Conservation (phyloP, 2,113 vertebrate species). For the Triplophysa rosa region DNA sequence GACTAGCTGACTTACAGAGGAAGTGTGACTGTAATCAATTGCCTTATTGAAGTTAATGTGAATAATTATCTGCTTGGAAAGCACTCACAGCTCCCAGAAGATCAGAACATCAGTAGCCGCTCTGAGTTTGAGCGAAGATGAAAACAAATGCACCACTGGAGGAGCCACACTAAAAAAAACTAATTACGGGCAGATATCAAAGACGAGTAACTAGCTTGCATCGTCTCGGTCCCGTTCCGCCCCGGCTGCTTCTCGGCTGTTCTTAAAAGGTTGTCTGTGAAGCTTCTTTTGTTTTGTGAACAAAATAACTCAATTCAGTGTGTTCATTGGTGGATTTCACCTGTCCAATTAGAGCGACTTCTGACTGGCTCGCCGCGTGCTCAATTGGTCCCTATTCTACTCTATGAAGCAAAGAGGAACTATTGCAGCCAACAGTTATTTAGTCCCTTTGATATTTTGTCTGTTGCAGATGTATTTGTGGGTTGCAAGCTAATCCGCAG, state of each 20-base stretch:
- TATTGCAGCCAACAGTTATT: too few species aligned
- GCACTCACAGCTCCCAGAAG: slow-evolving; percentile 9
- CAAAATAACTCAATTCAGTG: background rate
- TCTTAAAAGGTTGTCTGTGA: slow-evolving; percentile 23
- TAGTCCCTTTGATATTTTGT: slow-evolving; percentile 9
- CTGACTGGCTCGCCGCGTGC: background rate
- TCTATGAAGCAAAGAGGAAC: background rate
- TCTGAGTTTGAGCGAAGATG: slow-evolving; percentile 19
- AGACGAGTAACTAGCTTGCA: slow-evolving; percentile 1
- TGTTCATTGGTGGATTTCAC: background rate
- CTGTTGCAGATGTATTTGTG: slow-evolving; percentile 1
- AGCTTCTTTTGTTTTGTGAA: slow-evolving; percentile 40
- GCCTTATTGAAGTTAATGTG: slow-evolving; percentile 41
- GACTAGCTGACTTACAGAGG: slow-evolving; percentile 3
- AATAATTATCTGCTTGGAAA: slow-evolving; percentile 39
- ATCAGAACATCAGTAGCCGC: slow-evolving; percentile 24
- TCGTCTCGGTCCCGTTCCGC: background rate
- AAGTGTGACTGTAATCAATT: slow-evolving; percentile 40
- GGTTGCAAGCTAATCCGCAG: background rate
- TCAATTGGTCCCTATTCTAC: slow-evolving; percentile 8
- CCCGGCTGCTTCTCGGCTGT: background rate
- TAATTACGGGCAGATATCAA: slow-evolving; percentile 36
- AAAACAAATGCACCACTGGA: slow-evolving; percentile 29
- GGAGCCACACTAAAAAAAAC: slow-evolving; percentile 17
- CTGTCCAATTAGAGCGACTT: slow-evolving; percentile 28